Evolutionary conservation across 2,797 vertebrate genomes (phyloP).

Genomic region (Trachops cirrhosus): DNA sequence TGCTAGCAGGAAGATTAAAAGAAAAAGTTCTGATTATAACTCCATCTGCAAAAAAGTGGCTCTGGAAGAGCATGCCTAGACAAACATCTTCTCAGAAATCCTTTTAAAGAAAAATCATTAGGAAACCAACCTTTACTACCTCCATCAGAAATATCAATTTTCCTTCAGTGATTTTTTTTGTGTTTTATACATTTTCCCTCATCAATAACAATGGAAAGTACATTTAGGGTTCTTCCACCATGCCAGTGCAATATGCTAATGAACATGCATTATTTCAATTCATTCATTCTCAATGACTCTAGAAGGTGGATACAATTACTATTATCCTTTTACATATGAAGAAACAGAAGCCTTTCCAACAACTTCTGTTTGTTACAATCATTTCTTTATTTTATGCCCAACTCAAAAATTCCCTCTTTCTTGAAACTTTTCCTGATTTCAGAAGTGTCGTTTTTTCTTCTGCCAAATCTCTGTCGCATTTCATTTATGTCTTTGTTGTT

Average conservation of each 20-base stretch:
- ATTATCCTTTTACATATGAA: neutral
- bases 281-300: neutral
- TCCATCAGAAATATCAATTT: neutral
- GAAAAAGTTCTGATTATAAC: conserved; percentile 41
- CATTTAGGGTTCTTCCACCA: neutral
- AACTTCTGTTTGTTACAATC: neutral
- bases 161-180: neutral
- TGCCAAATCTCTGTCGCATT: neutral
- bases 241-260: neutral
- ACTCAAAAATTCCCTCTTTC: neutral
- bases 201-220: neutral
- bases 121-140: neutral
- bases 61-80: conserved; percentile 51
- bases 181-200: neutral
- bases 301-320: neutral
- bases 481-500: conserved; percentile 20
- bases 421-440: neutral
- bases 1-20: conserved; percentile 60
- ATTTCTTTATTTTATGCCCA: neutral
- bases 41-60: conserved; percentile 33
- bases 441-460: neutral
- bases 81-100: conserved; percentile 34
- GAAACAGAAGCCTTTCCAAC: neutral
- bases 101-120: conserved; percentile 14
- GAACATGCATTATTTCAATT: neutral